Evolutionary conservation across 2,113 vertebrate species (phyloP), one percentile per base, ranked within the genome.

Genomic region (Microtus pennsylvanicus): DNA sequence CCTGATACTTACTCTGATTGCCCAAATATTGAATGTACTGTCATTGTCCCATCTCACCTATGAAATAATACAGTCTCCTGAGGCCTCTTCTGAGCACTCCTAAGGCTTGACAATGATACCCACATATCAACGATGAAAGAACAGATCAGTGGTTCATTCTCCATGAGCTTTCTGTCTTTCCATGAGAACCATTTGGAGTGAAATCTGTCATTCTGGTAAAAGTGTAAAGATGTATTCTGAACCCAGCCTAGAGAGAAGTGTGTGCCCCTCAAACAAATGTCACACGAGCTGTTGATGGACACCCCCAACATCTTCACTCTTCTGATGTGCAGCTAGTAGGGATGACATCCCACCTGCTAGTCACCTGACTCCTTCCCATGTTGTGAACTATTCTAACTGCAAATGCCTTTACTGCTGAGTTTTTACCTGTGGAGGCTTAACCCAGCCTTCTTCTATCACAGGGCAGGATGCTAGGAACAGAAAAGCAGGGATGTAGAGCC

Each of bases 271-370:
- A 55, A 50, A 28, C n/a, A 89, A 17, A 1, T 17, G 11, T 52
- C 72, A 17, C 0, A 0, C 5, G 67, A 38, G 33, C n/a, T 65
- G 33, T 17, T 19, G 28, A 33, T 16, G 58, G 63, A 7, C 0
- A 0, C 14, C 1, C 50, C 72, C 6, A 26, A 33, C 26, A 13
- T 76, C 75, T 38, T 7, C 7, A 3, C 58, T 30, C 19, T 33
- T 28, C 61, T 11, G 21, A n/a, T 42, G 7, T 45, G 47, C 26
- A 83, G 38, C n/a, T n/a, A 21, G 24, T 35, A 63, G 35, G 42
- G 61, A 78, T 42, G 3, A 93, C 69, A 81, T 50, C 7, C 10
- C 33, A 17, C 28, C 24, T 7, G 30, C 67, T 1, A 24, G 2
- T 52, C 55, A 13, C 35, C 42, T 1, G 6, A 11, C 33, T 88